phyloP scores from a whole-genome alignment of 2,888 invertebrate species.

The Hyles lineata region DNA sequence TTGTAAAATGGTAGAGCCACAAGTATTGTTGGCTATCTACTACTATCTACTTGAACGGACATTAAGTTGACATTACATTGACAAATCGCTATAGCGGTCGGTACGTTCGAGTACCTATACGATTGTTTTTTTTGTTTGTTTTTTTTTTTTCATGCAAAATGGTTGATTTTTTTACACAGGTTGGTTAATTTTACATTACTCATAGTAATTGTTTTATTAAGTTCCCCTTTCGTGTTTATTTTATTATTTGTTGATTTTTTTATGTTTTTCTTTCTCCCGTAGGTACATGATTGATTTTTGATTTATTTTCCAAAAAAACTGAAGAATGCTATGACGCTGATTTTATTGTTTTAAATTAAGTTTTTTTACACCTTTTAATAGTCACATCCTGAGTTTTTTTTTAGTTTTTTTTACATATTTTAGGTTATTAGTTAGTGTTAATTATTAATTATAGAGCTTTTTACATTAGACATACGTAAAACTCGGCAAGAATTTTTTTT shows the following conservation, averaged over 20 bases:
- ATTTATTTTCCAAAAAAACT: constrained; percentile 38
- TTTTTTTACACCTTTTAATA: constrained; percentile 57
- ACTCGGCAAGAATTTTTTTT: constrained; percentile 7
- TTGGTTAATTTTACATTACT: neutral
- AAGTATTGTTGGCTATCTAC: no score
- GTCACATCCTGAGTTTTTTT: constrained; percentile 71
- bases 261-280: constrained; percentile 49
- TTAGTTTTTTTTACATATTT: constrained; percentile 34
- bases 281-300: constrained; percentile 83
- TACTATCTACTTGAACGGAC: no score
- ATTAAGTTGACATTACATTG: no score
- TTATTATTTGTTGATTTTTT: constrained; percentile 40
- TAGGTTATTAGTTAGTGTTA: constrained; percentile 34
- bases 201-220: neutral
- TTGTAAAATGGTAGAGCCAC: no score
- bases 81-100: no score
- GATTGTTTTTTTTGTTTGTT: no score
- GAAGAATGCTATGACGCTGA: constrained; percentile 43
- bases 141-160: neutral
- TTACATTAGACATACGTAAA: neutral
- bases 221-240: constrained; percentile 28
- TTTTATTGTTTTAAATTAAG: constrained; percentile 47
- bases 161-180: neutral
- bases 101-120: no score
- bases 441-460: neutral